Base-by-base conservation (phyloP, 2,888 invertebrate genomes). In the Chirona hameri region DNA sequence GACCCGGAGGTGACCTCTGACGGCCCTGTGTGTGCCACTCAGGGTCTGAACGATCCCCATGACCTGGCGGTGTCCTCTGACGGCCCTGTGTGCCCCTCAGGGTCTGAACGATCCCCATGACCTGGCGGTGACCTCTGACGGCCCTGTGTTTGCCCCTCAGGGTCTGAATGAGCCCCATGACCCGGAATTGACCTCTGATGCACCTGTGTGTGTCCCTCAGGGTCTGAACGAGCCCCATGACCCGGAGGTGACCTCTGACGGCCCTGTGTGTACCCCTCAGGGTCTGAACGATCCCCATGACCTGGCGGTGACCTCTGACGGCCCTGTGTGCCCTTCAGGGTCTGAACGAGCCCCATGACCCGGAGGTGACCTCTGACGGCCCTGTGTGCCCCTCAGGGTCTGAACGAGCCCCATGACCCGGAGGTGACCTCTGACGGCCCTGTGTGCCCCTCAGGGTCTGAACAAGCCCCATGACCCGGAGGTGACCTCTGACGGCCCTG, bases 321-420 rank as follows among this genome's bases (percentile, higher is more conserved):
- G 7, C 39, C 39, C 39, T 52, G 52, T 52, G 52, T 18, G 52
- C 10, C 52, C 52, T 12, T 52, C 52, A 15, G 52, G 18, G 18
- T 52, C 52, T 52, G 52, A 52, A 52, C 52, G 52, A 52, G 18
- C 52, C 52, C 52, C 52, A 48, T 52, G 12, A 12, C 52, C 52
- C 10, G 52, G 18, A 4, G 39, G 39, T 39, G 39, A 39, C 39
- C 39, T 39, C 39, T 39, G 39, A 39, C 10, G 52, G 10, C 52
- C 52, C 52, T 18, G 52, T 52, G 76, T 24, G 82, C 24, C 0
- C 91, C 31, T 10, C 81, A 94, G 93, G 92, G 93, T 82, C 94
- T 96, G 88, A 91, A 91, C 85, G 93, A 93, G 88, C 96, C 96
- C 0, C 97, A 97, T 87, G 94, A 94, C 5, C 90, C 95, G 84